Base-by-base conservation (phyloP, 2,888 invertebrate genomes). In the Asteroscopus sphinx region DNA sequence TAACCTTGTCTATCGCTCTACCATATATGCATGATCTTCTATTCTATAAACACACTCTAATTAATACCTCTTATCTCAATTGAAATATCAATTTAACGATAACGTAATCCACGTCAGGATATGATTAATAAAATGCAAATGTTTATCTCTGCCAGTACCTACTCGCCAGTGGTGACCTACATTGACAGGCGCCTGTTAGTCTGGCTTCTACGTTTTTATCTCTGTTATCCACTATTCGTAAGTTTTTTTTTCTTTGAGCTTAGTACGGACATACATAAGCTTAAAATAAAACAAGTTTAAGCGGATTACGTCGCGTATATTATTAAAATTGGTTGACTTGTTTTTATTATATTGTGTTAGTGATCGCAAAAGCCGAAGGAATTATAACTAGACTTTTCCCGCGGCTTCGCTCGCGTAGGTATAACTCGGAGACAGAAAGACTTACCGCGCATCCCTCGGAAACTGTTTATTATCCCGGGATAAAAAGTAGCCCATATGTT, bases 61-160 rank as follows among this genome's bases (percentile, higher is more conserved):
- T 35, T 47, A 58, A 58, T 53, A 54, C 30, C 15, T 35, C 28
- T 32, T 64, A 70, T 64, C 52, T 60, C 32, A 51, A 48, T 49
- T 40, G 25, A 28, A 41, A 40, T 53, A 64, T 55, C 41, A 32
- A 66, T 12, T 32, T 11, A 13, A 33, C 30, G 58, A 67, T 67
- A 57, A 46, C 36, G 9, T 40, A 56, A 60, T 57, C 64, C 45
- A 32, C 28, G 26, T 44, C 39, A 6, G 25, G 36, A 40, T 17
- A 49, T 30, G 12, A 60, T n/a, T 54, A 57, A 55, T 57, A 36
- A 48, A 51, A 33, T 57, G 45, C 35, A 36, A 30, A 5, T 40
- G 46, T 42, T 60, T 48, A 61, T 56, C 60, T 44, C 9, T 32
- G 15, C 30, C 45, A 1, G 3, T 26, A 26, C 26, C 3, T 21